Conservation (phyloP, 2,797 vertebrate genomes). For the Orientallactaga sibirica region DNA sequence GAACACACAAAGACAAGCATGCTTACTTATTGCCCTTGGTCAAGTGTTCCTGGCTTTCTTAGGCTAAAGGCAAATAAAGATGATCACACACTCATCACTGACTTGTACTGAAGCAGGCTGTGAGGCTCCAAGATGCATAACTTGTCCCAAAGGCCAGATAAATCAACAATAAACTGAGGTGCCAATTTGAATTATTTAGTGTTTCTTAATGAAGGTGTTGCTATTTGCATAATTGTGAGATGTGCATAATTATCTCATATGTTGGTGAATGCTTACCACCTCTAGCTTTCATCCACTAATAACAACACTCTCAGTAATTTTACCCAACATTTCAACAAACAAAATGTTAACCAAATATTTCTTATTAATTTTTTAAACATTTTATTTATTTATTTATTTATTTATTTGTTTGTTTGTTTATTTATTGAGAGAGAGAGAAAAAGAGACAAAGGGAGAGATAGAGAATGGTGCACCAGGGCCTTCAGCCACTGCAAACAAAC, state of each 20-base stretch:
- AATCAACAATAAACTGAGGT: neutral
- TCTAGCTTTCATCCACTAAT: neutral
- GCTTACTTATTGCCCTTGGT: slow-evolving; percentile 15
- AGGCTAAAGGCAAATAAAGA: neutral
- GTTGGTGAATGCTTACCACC: neutral
- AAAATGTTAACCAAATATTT: too few relatives aligned
- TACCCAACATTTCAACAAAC: neutral
- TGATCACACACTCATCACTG: neutral
- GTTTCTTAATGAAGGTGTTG: neutral
- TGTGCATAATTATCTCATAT: neutral
- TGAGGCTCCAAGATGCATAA: neutral
- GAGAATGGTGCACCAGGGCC: too few relatives aligned
- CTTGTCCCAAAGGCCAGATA: neutral
- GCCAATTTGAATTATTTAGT: too few relatives aligned
- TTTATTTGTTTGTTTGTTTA: too few relatives aligned
- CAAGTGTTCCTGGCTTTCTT: neutral
- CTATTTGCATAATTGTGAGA: neutral
- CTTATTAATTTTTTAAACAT: too few relatives aligned
- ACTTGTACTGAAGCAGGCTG: neutral
- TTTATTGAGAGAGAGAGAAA: too few relatives aligned
- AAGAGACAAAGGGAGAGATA: too few relatives aligned
- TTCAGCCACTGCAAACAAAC: too few relatives aligned
- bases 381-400: too few relatives aligned
- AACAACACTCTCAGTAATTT: neutral
- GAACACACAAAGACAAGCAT: neutral